Conservation (phyloP, 2,888 invertebrate species). For the Xestia xanthographa region DNA sequence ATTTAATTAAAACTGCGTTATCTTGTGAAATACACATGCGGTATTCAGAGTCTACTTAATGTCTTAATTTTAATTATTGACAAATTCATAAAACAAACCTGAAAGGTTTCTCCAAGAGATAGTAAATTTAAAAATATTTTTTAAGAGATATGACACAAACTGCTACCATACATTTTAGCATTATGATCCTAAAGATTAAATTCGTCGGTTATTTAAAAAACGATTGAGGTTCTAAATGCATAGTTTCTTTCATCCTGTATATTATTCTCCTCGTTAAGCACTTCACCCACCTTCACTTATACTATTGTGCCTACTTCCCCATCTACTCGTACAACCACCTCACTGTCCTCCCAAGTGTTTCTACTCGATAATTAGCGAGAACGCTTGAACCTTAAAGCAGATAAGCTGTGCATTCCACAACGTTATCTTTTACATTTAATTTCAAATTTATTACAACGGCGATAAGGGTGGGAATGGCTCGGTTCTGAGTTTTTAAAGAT, state of each 20-base stretch:
- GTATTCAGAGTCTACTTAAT: neutral
- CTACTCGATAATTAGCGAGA: constrained; percentile 81
- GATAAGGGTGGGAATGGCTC: constrained; percentile 60
- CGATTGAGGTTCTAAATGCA: neutral
- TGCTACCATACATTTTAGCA: neutral
- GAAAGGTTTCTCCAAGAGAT: neutral
- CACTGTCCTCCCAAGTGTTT: constrained; percentile 66
- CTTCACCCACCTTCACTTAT: neutral
- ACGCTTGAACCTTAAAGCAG: constrained; percentile 76
- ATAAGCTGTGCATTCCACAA: constrained; percentile 75
- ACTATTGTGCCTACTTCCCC: constrained; percentile 28
- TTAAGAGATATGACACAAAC: neutral
- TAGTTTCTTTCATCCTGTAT: neutral
- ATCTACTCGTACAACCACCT: constrained; percentile 30
- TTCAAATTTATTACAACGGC: constrained; percentile 57
- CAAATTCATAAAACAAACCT: neutral
- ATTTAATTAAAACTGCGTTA: constrained; percentile 30
- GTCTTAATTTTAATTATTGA: neutral
- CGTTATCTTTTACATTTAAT: constrained; percentile 66
- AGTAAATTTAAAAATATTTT: neutral
- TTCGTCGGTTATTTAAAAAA: neutral
- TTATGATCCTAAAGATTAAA: neutral
- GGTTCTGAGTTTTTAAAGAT: constrained; percentile 35
- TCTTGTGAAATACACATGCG: constrained; percentile 1
- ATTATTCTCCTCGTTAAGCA: neutral